These are phyloP conservation scores for Microplitis manilae DNA, from an alignment of 2,888 invertebrate genomes.

Conservation along the genomic window DNA sequence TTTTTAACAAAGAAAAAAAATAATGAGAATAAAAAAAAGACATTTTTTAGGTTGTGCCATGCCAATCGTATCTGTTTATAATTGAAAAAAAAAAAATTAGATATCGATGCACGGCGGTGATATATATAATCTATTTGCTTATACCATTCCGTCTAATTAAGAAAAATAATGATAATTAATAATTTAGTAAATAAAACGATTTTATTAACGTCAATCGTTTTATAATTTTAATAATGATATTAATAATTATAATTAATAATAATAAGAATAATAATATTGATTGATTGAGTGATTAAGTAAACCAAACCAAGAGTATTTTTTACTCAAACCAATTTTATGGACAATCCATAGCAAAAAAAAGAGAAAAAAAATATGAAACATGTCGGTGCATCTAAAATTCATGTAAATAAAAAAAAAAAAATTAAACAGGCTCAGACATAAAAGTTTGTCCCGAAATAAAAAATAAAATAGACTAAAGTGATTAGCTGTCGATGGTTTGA, in stretches of 20 bases:
- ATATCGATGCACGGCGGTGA: constrained; percentile 46
- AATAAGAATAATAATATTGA: not conserved
- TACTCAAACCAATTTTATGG: constrained; percentile 31
- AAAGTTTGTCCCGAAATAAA: constrained; percentile 2
- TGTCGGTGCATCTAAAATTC: constrained; percentile 28
- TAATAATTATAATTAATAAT: not conserved
- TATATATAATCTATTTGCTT: constrained; percentile 44
- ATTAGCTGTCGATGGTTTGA: constrained; percentile 7
- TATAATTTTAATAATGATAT: not conserved
- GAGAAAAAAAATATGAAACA: constrained; percentile 7
- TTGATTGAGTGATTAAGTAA: constrained; percentile 12
- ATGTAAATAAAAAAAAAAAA: constrained; percentile 32
- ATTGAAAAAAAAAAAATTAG: not conserved
- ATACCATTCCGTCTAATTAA: constrained; percentile 47
- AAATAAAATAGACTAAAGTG: constrained; percentile 4
- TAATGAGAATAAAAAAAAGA: constrained; percentile 30
- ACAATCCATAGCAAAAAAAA: constrained; percentile 26
- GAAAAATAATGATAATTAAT: constrained; percentile 4
- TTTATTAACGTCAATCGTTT: not conserved
- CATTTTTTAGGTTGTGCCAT: constrained; percentile 46
- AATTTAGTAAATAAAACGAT: constrained; percentile 20
- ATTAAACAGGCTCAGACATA: not conserved
- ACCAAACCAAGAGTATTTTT: constrained; percentile 27
- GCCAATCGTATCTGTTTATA: constrained; percentile 41
- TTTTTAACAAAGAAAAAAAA: constrained; percentile 9